These are phyloP conservation scores for Babyrousa celebensis DNA, from an alignment of 2,797 vertebrate genomes.

Conservation along the genomic window DNA sequence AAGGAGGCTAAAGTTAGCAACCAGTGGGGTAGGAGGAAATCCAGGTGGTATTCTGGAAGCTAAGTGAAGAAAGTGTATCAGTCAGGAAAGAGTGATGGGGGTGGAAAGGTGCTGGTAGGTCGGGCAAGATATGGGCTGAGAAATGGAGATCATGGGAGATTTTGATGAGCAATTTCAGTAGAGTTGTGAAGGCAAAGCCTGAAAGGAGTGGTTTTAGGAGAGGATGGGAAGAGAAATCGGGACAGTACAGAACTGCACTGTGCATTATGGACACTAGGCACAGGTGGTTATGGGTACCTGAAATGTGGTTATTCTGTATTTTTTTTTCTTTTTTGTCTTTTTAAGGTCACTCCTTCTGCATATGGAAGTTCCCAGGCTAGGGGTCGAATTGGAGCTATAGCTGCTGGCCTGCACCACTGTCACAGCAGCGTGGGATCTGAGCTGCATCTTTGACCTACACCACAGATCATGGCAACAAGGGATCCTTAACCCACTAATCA, in stretches of 20 bases:
- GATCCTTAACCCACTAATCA: no score
- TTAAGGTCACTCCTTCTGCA: no score
- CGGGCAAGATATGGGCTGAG: neutral
- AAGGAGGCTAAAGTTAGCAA: neutral
- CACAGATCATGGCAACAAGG: no score
- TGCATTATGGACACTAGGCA: neutral
- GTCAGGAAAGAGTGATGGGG: neutral
- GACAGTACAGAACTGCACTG: neutral
- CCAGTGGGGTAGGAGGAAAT: neutral
- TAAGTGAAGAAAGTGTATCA: neutral
- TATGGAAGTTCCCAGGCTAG: no score
- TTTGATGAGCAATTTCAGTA: constrained; percentile 8
- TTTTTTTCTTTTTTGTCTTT: no score
- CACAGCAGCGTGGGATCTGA: no score
- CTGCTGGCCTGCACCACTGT: no score
- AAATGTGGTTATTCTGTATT: no score
- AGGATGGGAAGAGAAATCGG: neutral
- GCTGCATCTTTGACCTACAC: no score
- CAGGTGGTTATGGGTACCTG: neutral
- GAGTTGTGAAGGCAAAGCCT: neutral
- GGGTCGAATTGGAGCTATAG: no score
- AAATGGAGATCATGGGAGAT: neutral
- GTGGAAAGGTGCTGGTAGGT: neutral
- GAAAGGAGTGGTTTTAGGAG: neutral
- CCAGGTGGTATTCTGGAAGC: neutral